phyloP scores from a whole-genome alignment of 2,888 invertebrate genomes.

The Heteromurus nitidus region DNA sequence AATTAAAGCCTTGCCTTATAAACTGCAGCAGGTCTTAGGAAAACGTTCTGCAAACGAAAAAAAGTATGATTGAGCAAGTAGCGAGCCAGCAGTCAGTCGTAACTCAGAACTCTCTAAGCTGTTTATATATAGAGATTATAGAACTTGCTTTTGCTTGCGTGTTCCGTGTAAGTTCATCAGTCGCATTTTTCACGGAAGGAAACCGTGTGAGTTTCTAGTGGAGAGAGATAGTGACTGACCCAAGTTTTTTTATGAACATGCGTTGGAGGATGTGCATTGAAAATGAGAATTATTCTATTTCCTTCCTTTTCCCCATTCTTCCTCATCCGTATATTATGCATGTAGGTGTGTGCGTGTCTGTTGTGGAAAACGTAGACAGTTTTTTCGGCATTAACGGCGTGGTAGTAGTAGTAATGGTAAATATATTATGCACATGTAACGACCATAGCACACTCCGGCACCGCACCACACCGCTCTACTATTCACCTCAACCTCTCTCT shows the following conservation, averaged over 20 bases:
- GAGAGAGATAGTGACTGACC: conserved; percentile 23
- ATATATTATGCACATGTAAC: conserved; percentile 57
- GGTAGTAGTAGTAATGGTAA: not conserved
- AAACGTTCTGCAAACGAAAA: no score
- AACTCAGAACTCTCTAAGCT: no score
- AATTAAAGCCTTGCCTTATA: no score
- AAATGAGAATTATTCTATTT: conserved; percentile 55
- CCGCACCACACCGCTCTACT: not conserved
- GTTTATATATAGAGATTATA: no score
- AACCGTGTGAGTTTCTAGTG: not conserved
- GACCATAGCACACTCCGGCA: no score
- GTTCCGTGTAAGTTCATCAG: no score
- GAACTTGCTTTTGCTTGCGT: no score
- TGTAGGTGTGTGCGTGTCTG: conserved; percentile 45
- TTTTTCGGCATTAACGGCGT: conserved; percentile 22
- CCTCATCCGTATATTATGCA: no score
- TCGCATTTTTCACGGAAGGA: no score
- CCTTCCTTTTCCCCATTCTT: conserved; percentile 52
- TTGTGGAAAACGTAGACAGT: not conserved
- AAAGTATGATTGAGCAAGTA: no score
- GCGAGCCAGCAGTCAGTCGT: no score
- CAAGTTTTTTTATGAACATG: conserved; percentile 19
- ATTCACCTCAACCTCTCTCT: conserved; percentile 12
- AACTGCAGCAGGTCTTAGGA: no score
- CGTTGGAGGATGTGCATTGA: conserved; percentile 63